Evolutionary conservation across 2,113 vertebrate genomes (phyloP).

Genomic region (Sardina pilchardus): DNA sequence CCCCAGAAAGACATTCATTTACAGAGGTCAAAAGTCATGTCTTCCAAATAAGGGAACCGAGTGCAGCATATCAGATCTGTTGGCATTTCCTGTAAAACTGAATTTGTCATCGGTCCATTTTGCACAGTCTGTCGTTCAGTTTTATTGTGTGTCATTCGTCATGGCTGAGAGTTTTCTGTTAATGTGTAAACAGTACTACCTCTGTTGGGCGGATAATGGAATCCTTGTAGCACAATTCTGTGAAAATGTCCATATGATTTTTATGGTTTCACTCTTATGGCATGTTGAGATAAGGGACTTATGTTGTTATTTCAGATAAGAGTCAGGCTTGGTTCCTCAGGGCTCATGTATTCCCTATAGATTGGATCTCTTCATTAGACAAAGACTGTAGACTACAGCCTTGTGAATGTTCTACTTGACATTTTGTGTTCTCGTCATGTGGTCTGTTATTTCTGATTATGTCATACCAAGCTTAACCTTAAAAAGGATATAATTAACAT

Average conservation of each 20-base stretch:
- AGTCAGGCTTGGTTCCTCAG: neutral
- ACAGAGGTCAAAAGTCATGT: slow-evolving; percentile 59
- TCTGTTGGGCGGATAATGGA: neutral
- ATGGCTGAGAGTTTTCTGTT: neutral
- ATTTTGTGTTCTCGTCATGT: neutral
- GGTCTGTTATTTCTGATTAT: neutral
- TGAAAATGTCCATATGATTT: neutral
- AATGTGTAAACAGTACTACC: neutral
- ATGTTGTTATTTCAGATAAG: neutral
- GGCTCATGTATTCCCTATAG: neutral
- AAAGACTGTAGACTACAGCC: neutral
- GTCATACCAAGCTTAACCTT: neutral
- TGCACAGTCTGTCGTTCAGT: slow-evolving; percentile 24
- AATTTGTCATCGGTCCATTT: slow-evolving; percentile 49
- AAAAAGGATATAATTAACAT: neutral
- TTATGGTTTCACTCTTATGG: neutral
- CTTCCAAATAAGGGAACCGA: slow-evolving; percentile 55
- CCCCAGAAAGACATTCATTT: slow-evolving; percentile 60
- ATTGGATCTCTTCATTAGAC: neutral
- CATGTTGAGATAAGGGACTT: neutral
- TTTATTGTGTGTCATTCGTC: slow-evolving; percentile 39
- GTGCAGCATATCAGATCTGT: slow-evolving; percentile 64
- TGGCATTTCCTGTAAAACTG: slow-evolving; percentile 75
- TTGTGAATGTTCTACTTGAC: neutral
- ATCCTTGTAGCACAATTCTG: neutral